Base-by-base conservation (phyloP, 2,797 vertebrate genomes). In the Bovichtus variegatus region DNA sequence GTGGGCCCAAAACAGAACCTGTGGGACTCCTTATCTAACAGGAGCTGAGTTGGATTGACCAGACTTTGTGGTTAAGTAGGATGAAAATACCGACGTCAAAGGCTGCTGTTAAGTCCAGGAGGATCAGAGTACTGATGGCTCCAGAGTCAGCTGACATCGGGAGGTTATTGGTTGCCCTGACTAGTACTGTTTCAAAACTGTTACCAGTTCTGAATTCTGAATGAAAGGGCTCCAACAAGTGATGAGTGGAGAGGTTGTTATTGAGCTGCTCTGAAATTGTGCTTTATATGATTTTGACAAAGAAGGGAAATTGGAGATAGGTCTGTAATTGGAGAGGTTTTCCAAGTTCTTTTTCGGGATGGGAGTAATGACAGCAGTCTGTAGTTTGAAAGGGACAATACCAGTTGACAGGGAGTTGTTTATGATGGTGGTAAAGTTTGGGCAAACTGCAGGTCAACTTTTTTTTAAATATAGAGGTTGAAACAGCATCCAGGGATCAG, bases 181-280 rank as follows among this genome's bases (percentile, higher is more conserved):
- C 15, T 27, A 27, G 27, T 53, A 27, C 13, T 3, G 2, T 25
- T 40, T 58, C 7, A 23, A 50, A 16, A 31, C 51, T 54, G 27
- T 0, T 51, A 54, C 15, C 27, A 9, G 12, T 1, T 51, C 12
- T 29, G 40, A 61, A 51, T 51, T 51, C 51, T 29, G 51, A 31
- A 29, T 47, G 46, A 21, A 47, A 46, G n/a, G 18, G 44, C 8
- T 46, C 0, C 47, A 21, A 46, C 4, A n/a, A 5, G 0, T 47
- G 46, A 47, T 47, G 46, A 47, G 8, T 19, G 9, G 3, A 27
- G 50, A 29, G 51, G 6, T 18, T 29, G 23, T 54, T 29, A 25
- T 29, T 54, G 27, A 31, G 51, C 27, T 18, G 50, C 13, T 27
- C 8, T 27, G 11, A 51, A 51, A 51, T 51, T 25, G 50, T 27